Conservation (phyloP, 2,113 vertebrate genomes). For the Dolichallabes microphthalmus region DNA sequence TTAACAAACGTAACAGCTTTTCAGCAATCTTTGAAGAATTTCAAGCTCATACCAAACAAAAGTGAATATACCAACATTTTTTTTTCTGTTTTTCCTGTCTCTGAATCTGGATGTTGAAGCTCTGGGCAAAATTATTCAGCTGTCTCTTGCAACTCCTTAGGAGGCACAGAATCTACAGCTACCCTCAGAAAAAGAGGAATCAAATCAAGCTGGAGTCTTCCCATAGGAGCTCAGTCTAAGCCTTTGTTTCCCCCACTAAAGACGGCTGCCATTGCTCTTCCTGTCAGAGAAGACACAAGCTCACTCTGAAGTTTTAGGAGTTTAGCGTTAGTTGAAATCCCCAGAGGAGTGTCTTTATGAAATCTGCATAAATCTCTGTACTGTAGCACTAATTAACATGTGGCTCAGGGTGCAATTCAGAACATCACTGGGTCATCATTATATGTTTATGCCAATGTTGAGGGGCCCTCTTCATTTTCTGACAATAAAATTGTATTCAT, state of each 20-base stretch:
- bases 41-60: conserved; percentile 28
- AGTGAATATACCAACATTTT: conserved; percentile 40
- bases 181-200: conserved; percentile 50
- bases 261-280: conserved; percentile 51
- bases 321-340: conserved; percentile 46
- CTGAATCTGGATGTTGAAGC: conserved; percentile 39
- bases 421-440: conserved; percentile 28
- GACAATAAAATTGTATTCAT: conserved; percentile 3
- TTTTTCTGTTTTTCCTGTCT: conserved; percentile 39
- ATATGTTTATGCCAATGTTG: conserved; percentile 41
- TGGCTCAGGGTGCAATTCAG: conserved; percentile 46
- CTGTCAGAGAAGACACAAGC: conserved; percentile 51
- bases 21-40: conserved; percentile 19
- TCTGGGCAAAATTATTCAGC: conserved; percentile 54
- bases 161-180: conserved; percentile 48
- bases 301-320: conserved; percentile 45
- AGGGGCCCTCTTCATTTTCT: conserved; percentile 17
- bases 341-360: conserved; percentile 42
- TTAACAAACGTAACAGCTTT: conserved; percentile 27
- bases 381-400: conserved; percentile 53
- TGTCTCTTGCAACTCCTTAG: conserved; percentile 50
- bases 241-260: conserved; percentile 55
- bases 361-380: conserved; percentile 51
- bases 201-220: conserved; percentile 51
- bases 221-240: conserved; percentile 50